Evolutionary conservation across 2,888 invertebrate species (phyloP).

Genomic region (Formica aserva): DNA sequence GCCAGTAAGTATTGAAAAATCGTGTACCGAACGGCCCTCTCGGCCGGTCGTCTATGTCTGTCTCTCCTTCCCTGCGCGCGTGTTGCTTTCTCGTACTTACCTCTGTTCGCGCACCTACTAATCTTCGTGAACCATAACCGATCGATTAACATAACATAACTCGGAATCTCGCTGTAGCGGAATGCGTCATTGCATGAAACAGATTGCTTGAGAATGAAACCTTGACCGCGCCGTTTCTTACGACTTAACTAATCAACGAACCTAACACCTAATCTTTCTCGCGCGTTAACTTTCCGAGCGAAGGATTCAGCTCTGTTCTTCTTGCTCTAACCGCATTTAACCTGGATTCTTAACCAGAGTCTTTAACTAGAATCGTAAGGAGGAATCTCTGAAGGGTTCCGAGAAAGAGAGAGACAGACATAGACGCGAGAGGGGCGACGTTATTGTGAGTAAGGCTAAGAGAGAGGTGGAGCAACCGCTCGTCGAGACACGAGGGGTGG

Average conservation of each 20-base stretch:
- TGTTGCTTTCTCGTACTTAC: conserved; percentile 17
- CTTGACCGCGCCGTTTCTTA: conserved; percentile 35
- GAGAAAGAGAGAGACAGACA: conserved; percentile 55
- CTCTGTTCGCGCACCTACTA: conserved; percentile 42
- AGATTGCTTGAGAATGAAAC: conserved; percentile 44
- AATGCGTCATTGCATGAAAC: conserved; percentile 45
- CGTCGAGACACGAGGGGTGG: conserved; percentile 74
- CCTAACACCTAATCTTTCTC: conserved; percentile 43
- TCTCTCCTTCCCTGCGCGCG: conserved; percentile 10
- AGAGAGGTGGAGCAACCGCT: conserved; percentile 68
- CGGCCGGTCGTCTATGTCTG: conserved; percentile 50
- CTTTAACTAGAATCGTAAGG: conserved; percentile 22
- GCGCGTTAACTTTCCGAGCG: conserved; percentile 56
- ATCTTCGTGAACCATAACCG: conserved; percentile 43
- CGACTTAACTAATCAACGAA: conserved; percentile 28
- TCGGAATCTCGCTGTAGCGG: conserved; percentile 18
- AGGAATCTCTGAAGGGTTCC: conserved; percentile 48
- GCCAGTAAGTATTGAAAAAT: conserved; percentile 91
- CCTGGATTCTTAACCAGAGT: conserved; percentile 49
- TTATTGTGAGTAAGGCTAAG: conserved; percentile 71
- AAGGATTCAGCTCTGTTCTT: conserved; percentile 31
- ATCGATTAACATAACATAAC: conserved; percentile 32
- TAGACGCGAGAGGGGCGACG: conserved; percentile 68
- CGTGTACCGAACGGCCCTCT: conserved; percentile 48
- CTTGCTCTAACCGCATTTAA: conserved; percentile 65